phyloP scores from a whole-genome alignment of 1,140 invertebrate species.

The Brachionus plicatilis region DNA sequence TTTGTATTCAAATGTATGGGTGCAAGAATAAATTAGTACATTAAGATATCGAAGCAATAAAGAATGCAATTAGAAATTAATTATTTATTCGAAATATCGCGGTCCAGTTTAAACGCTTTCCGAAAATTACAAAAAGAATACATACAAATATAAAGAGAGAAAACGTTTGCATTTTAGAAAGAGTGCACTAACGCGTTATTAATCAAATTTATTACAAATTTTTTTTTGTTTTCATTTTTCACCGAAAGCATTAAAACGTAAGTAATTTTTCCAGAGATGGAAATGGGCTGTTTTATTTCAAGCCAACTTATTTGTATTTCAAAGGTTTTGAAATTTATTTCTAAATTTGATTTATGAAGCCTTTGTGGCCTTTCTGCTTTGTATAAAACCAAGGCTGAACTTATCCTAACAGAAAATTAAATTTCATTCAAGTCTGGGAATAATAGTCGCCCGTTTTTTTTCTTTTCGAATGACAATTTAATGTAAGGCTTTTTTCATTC shows the following conservation, averaged over 20 bases:
- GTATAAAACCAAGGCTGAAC: not conserved
- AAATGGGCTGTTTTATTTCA: not conserved
- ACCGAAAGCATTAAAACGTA: constrained; percentile 1
- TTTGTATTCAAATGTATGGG: constrained; percentile 19
- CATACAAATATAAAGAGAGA: not conserved
- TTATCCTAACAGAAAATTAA: constrained; percentile 29
- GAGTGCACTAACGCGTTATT: constrained; percentile 32
- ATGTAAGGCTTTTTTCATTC: constrained; percentile 6
- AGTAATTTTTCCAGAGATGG: constrained; percentile 24
- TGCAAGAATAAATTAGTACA: not conserved
- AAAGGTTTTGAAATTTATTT: constrained; percentile 1
- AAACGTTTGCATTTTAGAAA: not conserved
- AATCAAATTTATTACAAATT: constrained; percentile 30
- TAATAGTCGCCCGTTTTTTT: not conserved
- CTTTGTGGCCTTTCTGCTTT: not conserved
- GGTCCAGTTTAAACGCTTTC: not conserved
- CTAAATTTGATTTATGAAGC: constrained; percentile 14
- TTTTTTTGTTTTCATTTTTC: not conserved
- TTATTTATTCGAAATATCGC: not conserved
- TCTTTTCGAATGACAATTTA: not conserved
- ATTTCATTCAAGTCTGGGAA: not conserved
- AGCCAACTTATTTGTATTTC: constrained; percentile 4
- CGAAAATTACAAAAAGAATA: not conserved
- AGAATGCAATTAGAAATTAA: constrained; percentile 35
- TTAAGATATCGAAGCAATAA: not conserved